A percentile compares a stretch with the other conserved stretches of the same genome.
Evolutionary conservation across 2,797 vertebrate species (phyloP).

Genomic region (Spea hammondii): DNA sequence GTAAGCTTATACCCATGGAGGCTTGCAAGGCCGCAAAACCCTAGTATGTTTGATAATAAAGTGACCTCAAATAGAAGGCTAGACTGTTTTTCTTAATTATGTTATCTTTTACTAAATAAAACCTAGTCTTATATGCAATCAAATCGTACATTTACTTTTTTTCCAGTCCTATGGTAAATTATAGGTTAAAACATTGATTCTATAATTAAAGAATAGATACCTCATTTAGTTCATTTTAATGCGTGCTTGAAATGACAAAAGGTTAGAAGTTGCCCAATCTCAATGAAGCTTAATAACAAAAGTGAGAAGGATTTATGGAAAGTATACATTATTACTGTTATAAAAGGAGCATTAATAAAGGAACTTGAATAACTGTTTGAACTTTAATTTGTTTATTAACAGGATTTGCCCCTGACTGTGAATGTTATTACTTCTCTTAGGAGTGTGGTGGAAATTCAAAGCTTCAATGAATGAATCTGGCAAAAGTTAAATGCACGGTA

Average conservation of each 20-base stretch:
- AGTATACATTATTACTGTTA: slow-evolving; percentile 76
- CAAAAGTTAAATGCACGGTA: slow-evolving; percentile 77
- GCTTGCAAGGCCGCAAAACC: too few species aligned
- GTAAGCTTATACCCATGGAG: too few species aligned
- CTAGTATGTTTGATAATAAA: too few species aligned
- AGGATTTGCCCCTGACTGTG: slow-evolving; percentile 79
- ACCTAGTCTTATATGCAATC: too few species aligned
- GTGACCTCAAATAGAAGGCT: too few species aligned
- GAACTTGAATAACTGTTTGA: slow-evolving; percentile 79
- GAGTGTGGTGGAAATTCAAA: slow-evolving; percentile 69
- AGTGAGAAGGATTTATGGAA: slow-evolving; percentile 59
- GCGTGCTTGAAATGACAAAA: slow-evolving; percentile 52
- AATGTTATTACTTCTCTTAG: slow-evolving; percentile 76
- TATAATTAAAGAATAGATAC: slow-evolving; percentile 13
- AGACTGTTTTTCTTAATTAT: too few species aligned
- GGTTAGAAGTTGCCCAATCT: slow-evolving; percentile 62
- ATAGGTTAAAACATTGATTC: slow-evolving; percentile 12
- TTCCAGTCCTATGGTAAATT: background rate
- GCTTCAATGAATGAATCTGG: slow-evolving; percentile 69
- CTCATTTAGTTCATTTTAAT: background rate
- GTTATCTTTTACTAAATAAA: too few species aligned
- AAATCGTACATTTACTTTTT: too few species aligned
- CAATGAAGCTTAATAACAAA: slow-evolving; percentile 79
- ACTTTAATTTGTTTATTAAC: slow-evolving; percentile 85
- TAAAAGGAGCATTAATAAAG: slow-evolving; percentile 69